These are phyloP conservation scores for Habroteleia sp. DNA, from an alignment of 2,888 invertebrate genomes.

Conservation along the genomic window DNA sequence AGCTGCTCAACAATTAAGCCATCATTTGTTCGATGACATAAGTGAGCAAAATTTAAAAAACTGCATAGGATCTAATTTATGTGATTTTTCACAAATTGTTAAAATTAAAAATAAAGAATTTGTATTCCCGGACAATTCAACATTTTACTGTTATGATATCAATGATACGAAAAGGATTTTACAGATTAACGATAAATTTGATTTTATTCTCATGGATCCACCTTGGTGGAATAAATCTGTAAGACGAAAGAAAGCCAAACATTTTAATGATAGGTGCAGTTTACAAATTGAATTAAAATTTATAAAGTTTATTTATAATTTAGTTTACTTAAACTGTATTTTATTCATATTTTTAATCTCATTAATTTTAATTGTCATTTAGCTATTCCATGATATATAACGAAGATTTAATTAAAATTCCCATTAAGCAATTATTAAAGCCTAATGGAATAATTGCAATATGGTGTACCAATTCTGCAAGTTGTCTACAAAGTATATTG, in stretches of 20 bases:
- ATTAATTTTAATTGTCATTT: not conserved
- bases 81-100: constrained; percentile 82
- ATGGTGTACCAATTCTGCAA: constrained; percentile 95
- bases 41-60: constrained; percentile 70
- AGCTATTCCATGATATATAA: constrained; percentile 86
- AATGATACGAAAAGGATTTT: constrained; percentile 83
- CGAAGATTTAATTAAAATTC: constrained; percentile 87
- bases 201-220: constrained; percentile 94
- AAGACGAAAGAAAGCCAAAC: constrained; percentile 87
- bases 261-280: constrained; percentile 85
- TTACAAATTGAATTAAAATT: too few species aligned
- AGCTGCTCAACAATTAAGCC: constrained; percentile 76
- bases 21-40: constrained; percentile 79
- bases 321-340: not conserved
- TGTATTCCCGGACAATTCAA: constrained; percentile 86
- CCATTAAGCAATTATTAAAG: constrained; percentile 85
- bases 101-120: constrained; percentile 82
- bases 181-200: constrained; percentile 83
- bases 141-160: constrained; percentile 87
- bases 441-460: constrained; percentile 88
- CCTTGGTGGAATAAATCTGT: constrained; percentile 99
- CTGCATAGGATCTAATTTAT: constrained; percentile 84
- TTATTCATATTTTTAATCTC: not conserved
- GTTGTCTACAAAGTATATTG: constrained; percentile 86
- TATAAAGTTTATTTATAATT: too few species aligned